Conservation (phyloP, 2,888 invertebrate species). For the Dendrolimus houi region DNA sequence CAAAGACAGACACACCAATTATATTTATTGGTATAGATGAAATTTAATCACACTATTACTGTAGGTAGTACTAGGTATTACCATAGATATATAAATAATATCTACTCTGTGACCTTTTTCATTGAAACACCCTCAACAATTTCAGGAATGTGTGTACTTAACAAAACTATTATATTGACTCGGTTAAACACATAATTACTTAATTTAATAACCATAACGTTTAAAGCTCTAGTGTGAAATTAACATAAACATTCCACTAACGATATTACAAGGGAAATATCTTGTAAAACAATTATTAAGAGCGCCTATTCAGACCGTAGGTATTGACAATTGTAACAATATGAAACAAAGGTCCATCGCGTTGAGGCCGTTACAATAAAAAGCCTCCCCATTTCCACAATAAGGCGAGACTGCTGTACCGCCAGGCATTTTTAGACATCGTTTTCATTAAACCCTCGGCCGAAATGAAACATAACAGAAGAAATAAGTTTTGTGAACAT, state of each 20-base stretch:
- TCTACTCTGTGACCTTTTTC: too few species aligned
- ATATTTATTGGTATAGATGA: too few species aligned
- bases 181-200: too few species aligned
- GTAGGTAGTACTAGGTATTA: too few species aligned
- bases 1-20: too few species aligned
- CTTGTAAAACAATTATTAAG: conserved; percentile 6
- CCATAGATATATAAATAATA: too few species aligned
- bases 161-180: too few species aligned
- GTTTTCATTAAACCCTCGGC: conserved; percentile 38
- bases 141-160: too few species aligned
- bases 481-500: conserved; percentile 34
- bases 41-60: too few species aligned
- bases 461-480: conserved; percentile 41
- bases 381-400: conserved; percentile 15
- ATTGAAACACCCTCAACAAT: too few species aligned
- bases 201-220: too few species aligned
- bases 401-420: conserved; percentile 12
- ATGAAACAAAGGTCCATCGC: conserved; percentile 10
- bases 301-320: conserved; percentile 3
- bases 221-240: too few species aligned
- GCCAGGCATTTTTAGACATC: conserved; percentile 29
- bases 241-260: neutral
- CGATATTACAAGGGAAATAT: conserved; percentile 1
- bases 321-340: conserved; percentile 9
- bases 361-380: conserved; percentile 16